Conservation (phyloP, 2,113 vertebrate genomes). For the Parus major region DNA sequence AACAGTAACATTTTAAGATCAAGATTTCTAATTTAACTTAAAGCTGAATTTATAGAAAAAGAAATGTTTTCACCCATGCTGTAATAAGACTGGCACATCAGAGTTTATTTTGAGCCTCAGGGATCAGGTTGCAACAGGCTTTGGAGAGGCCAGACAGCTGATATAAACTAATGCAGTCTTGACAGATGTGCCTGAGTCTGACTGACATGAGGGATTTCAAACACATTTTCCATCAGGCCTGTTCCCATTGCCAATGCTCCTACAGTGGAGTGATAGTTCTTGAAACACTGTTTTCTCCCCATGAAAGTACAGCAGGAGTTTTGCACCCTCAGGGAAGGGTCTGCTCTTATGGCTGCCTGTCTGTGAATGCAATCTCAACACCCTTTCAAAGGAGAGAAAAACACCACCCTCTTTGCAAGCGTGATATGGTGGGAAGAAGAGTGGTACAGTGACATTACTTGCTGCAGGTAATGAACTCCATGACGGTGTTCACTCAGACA, state of each 20-base stretch:
- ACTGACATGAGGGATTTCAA: not conserved
- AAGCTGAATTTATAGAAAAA: not conserved
- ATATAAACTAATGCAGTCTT: not conserved
- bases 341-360: accelerated
- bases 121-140: not conserved
- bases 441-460: not conserved
- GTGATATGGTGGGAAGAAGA: not conserved
- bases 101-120: not conserved
- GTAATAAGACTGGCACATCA: not conserved
- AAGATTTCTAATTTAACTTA: not conserved
- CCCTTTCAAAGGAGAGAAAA: not conserved
- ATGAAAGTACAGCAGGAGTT: not conserved
- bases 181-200: not conserved
- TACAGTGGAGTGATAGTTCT: accelerated
- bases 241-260: accelerated
- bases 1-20: not conserved
- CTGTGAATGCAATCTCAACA: accelerated
- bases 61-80: not conserved
- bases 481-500: not conserved
- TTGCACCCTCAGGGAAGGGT: not conserved
- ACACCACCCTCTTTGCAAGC: not conserved
- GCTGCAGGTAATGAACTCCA: not conserved
- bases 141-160: not conserved
- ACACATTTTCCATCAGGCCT: not conserved
- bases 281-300: accelerated